Evolutionary conservation across 2,888 invertebrate species (phyloP), one percentile per base, ranked within the genome.

Genomic region (Pseudolycoriella hygida): DNA sequence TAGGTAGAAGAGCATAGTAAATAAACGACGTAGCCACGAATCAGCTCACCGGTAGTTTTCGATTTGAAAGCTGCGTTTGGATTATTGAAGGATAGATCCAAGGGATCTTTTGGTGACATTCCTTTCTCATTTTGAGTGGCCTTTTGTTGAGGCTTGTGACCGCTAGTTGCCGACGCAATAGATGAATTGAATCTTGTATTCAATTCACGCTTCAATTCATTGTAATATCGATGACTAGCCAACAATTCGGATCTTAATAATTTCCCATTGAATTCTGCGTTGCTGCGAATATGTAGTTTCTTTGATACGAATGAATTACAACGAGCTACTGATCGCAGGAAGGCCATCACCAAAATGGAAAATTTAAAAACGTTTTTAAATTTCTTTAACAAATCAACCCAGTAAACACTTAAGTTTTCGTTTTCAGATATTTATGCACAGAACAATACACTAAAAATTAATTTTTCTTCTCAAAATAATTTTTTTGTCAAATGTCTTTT

Each of bases 31-130:
- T 89, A 83, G 37, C 90, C 93, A 52, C 96, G 74, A 44, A 92
- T 60, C 53, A 97, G 74, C 68, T 97, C 94, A 69, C 75, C 78
- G 53, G 86, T 93, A 55, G 87, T 89, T 72, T 96, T 96, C 68
- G 92, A 92, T 66, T 89, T 88, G 71, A 90, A 97, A 19, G 94
- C 86, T 53, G 90, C 89, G 56, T 79, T 71, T 19, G 87, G 81
- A 72, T 90, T 85, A 66, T 79, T 79, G 68, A 97, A 97, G 53
- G 73, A 73, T 51, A 85, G 74, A 67, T 92, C 90, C 54, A 90
- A 71, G 2, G 80, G 79, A 66, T 87, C 87, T 11, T 61, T 57
- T 48, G 58, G 60, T 8, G 61, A 58, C 25, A 25, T 8, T 25
- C 25, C 25, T 30, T 53, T 50, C 6, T 52, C 40, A 25, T 25